Evolutionary conservation across 2,113 vertebrate genomes (phyloP), one percentile per base, ranked within the genome.

Genomic region (Maccullochella peelii): DNA sequence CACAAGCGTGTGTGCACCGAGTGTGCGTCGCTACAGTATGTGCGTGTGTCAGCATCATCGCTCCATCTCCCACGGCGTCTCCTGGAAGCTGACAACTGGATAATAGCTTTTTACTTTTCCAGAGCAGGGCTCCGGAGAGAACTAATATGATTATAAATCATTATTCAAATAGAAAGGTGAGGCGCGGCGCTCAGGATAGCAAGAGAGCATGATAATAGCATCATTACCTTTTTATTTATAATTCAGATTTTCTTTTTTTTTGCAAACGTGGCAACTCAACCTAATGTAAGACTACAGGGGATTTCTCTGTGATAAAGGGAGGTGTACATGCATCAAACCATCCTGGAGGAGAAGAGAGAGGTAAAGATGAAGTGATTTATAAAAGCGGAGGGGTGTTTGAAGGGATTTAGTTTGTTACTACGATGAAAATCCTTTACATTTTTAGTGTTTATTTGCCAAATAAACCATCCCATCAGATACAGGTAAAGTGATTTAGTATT

Each of bases 51-150:
- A 96, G 95, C 93, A 94, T 95, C 95, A 93, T 90, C 93, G 95
- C 94, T 96, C 91, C 94, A 95, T 96, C 95, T 93, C 92, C 93
- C 88, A 93, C 94, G 88, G 94, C 94, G 93, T 81, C 95, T 95
- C 90, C 93, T 94, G 88, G 85, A 95, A 95, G 93, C 96, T 98
- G 97, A 99, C 97, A 97, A 96, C 95, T 95, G 91, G 96, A 97
- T 98, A 98, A 98, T 98, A 97, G 97, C 96, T 97, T 97, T 96
- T 97, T 96, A 97, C 96, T 97, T 97, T 96, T 97, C 96, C 95
- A 96, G 97, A 97, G 96, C 96, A 96, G 96, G 96, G 95, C 94
- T 96, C 94, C 91, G 94, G 95, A 95, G 94, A 96, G 95, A 92
- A 88, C 97, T 97, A 97, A 97, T 97, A 96, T 96, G 96, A 97